phyloP scores from a whole-genome alignment of 2,113 vertebrate species.

The Chaenogobius annularis region DNA sequence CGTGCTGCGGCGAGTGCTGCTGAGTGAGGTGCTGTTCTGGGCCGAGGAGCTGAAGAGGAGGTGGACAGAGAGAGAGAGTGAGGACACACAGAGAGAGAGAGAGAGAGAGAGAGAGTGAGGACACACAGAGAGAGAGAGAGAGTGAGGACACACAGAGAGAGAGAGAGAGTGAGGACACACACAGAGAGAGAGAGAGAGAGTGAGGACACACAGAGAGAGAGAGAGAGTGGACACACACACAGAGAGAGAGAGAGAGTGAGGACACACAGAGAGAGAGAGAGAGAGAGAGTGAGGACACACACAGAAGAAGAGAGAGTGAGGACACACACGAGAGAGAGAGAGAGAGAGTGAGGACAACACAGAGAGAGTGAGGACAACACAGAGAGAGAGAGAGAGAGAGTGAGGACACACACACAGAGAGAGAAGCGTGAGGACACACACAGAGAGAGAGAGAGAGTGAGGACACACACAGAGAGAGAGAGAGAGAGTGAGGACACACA shows the following conservation, averaged over 20 bases:
- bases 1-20: slow-evolving; percentile 77
- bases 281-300: background rate
- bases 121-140: background rate
- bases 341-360: too few relatives aligned
- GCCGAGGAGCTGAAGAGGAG: slow-evolving; percentile 73
- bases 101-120: background rate
- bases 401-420: too few relatives aligned
- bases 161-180: too few relatives aligned
- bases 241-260: background rate
- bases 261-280: background rate
- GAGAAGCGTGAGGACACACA: too few relatives aligned
- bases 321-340: background rate
- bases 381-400: too few relatives aligned
- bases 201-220: background rate
- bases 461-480: too few relatives aligned
- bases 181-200: background rate
- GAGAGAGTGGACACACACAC: too few relatives aligned
- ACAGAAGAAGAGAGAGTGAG: background rate
- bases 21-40: slow-evolving; percentile 78
- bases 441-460: too few relatives aligned
- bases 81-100: too few relatives aligned
- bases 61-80: slow-evolving; percentile 44
- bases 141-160: background rate
- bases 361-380: too few relatives aligned
- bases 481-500: too few relatives aligned